Evolutionary conservation across 2,888 invertebrate genomes (phyloP).

Genomic region (Helobdella robusta): DNA sequence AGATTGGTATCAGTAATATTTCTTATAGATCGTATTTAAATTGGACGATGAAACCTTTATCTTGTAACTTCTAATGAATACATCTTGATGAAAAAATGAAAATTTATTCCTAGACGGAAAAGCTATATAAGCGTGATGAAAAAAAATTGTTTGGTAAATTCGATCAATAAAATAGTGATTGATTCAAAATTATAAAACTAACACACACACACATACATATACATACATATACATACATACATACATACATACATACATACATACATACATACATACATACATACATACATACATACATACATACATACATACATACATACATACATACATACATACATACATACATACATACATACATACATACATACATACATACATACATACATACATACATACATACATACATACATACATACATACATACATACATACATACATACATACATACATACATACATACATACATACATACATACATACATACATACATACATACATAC

Average conservation of each 20-base stretch:
- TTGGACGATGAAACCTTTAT: no score
- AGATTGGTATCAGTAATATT: no score
- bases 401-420: conserved; percentile 7
- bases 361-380: conserved; percentile 2
- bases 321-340: conserved; percentile 2
- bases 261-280: conserved; percentile 2
- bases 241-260: conserved; percentile 2
- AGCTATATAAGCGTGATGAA: no score
- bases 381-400: conserved; percentile 3
- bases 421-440: conserved; percentile 3
- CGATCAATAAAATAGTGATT: no score
- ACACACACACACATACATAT: conserved; percentile 2
- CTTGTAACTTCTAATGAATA: no score
- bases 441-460: conserved; percentile 4
- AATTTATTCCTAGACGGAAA: no score
- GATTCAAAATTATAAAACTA: no score
- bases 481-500: conserved; percentile 22
- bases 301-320: conserved; percentile 2
- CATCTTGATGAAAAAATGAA: no score
- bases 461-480: conserved; percentile 17
- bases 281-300: conserved; percentile 2
- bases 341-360: conserved; percentile 2
- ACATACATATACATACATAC: conserved; percentile 2
- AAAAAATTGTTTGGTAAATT: no score
- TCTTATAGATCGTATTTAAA: no score